A percentile compares a stretch with the other conserved stretches of the same genome.
Conservation (phyloP, 2,888 invertebrate species). For the Falcaria lacertinaria region DNA sequence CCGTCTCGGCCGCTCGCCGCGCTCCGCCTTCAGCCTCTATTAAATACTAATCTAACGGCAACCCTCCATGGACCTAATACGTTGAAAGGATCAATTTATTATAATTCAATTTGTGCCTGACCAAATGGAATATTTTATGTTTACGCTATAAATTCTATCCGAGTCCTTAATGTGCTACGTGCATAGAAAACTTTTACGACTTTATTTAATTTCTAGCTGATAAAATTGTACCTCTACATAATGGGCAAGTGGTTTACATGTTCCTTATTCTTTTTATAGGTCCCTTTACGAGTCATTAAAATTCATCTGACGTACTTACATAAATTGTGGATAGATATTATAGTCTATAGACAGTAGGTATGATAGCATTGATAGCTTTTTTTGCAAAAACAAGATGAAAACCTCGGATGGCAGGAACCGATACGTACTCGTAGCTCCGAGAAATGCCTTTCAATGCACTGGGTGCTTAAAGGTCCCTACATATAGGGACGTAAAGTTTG, state of each 20-base stretch:
- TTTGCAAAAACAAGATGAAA: slow-evolving; percentile 21
- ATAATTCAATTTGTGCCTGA: slow-evolving; percentile 59
- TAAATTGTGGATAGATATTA: background rate
- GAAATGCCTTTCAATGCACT: slow-evolving; percentile 37
- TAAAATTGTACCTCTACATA: slow-evolving; percentile 14
- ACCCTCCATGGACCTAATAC: slow-evolving; percentile 58
- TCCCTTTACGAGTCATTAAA: background rate
- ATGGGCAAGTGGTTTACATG: background rate
- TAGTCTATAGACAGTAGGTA: background rate
- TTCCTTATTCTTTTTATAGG: background rate
- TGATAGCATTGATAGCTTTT: slow-evolving; percentile 5
- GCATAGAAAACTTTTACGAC: slow-evolving; percentile 32
- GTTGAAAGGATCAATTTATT: slow-evolving; percentile 59
- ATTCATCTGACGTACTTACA: background rate
- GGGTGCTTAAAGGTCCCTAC: slow-evolving; percentile 34
- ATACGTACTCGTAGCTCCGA: slow-evolving; percentile 46
- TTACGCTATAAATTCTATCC: slow-evolving; percentile 35
- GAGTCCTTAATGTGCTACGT: slow-evolving; percentile 25
- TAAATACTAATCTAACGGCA: slow-evolving; percentile 65
- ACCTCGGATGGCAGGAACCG: slow-evolving; percentile 36
- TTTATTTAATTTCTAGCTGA: slow-evolving; percentile 14
- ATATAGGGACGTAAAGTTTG: slow-evolving; percentile 18
- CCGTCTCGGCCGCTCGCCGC: slow-evolving; percentile 49
- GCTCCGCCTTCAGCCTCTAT: slow-evolving; percentile 39
- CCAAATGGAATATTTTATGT: slow-evolving; percentile 42